Conservation (phyloP, 2,113 vertebrate species). For the Rynchops niger region DNA sequence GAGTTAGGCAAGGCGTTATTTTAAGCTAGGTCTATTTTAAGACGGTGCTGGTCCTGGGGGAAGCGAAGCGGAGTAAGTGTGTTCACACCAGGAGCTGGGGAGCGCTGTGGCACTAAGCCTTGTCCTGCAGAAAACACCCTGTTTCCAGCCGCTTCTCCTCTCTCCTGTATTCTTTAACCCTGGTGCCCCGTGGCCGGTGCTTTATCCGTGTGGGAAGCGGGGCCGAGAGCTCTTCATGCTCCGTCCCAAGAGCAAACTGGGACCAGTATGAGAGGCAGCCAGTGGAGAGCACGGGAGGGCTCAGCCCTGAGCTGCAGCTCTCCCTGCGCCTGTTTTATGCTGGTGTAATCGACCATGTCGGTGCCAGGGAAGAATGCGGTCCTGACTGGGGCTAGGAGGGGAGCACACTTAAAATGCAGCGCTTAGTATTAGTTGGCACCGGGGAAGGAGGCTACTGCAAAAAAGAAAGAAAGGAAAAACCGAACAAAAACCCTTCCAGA, state of each 20-base stretch:
- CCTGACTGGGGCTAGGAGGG: background rate
- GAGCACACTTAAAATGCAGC: accelerated
- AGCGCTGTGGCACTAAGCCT: background rate
- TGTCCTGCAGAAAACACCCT: background rate
- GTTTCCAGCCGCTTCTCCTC: background rate
- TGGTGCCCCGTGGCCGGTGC: accelerated
- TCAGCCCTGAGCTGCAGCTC: background rate
- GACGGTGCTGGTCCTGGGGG: background rate
- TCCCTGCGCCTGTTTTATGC: background rate
- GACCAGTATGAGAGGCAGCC: background rate
- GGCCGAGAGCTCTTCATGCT: background rate
- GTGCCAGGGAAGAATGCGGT: background rate
- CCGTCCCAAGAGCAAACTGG: accelerated
- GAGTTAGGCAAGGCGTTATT: background rate
- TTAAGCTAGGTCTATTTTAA: slow-evolving; percentile 21
- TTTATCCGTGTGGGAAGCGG: accelerated
- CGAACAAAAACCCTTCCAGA: background rate
- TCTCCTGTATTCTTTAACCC: background rate
- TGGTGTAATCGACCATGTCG: accelerated
- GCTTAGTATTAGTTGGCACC: background rate
- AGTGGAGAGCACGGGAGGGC: background rate
- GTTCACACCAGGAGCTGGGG: background rate
- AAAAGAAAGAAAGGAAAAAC: background rate
- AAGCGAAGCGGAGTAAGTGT: background rate
- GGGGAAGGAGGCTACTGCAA: background rate